These are phyloP conservation scores for Perodicticus potto DNA, from an alignment of 2,797 vertebrate genomes.

Conservation along the genomic window DNA sequence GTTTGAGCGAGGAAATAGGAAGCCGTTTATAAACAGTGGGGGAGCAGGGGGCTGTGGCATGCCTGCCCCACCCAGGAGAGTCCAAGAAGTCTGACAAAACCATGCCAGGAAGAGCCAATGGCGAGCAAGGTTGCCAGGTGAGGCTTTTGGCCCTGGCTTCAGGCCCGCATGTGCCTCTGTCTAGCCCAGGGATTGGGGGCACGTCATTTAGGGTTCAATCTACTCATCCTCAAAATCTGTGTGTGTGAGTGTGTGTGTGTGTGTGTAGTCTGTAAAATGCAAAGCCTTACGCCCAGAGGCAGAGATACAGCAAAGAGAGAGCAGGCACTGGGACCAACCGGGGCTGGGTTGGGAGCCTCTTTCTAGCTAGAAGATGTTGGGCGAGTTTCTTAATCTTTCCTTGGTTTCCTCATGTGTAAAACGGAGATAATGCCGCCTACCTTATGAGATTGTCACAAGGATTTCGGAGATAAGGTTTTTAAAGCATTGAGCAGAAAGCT, in stretches of 20 bases:
- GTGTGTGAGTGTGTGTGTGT: background rate
- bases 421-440: background rate
- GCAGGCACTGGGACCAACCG: background rate
- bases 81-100: background rate
- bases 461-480: background rate
- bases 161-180: background rate
- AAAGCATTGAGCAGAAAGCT: background rate
- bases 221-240: background rate
- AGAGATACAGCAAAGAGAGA: background rate
- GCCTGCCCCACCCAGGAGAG: background rate
- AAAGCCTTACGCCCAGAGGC: background rate
- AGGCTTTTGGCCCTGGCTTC: background rate
- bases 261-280: background rate
- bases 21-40: background rate
- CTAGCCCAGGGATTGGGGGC: background rate
- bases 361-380: background rate
- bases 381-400: background rate
- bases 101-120: background rate
- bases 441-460: background rate
- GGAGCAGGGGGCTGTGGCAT: fast-evolving
- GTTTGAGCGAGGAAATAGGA: background rate
- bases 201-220: background rate
- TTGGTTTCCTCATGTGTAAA: background rate
- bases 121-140: fast-evolving
- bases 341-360: background rate